phyloP scores from a whole-genome alignment of 2,113 vertebrate genomes.

The Felis chaus region DNA sequence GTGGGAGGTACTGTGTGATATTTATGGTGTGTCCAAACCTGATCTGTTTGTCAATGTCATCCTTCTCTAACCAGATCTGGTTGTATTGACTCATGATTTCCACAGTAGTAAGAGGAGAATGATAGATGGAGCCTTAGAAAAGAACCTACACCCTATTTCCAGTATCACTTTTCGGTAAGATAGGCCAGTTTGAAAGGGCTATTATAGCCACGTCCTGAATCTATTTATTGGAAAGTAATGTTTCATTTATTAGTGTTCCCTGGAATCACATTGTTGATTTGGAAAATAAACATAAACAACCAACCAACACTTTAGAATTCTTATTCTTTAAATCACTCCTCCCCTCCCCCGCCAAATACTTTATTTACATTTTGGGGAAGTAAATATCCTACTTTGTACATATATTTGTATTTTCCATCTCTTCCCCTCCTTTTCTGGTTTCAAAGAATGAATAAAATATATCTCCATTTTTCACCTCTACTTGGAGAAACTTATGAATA shows the following conservation, averaged over 20 bases:
- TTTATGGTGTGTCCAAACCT: not conserved
- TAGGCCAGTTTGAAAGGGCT: not conserved
- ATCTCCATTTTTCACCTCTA: not conserved
- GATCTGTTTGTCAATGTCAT: conserved; percentile 25
- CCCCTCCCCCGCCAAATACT: not conserved
- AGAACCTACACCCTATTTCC: not conserved
- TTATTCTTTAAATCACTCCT: conserved; percentile 2
- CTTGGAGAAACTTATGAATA: conserved; percentile 2
- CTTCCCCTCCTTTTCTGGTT: not conserved
- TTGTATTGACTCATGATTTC: conserved; percentile 8
- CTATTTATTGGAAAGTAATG: not conserved
- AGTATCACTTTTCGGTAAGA: not conserved
- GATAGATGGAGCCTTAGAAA: not conserved
- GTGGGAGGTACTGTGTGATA: not conserved
- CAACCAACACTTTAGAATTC: not conserved
- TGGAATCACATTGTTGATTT: not conserved
- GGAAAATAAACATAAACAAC: conserved; percentile 46
- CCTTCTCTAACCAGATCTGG: not conserved
- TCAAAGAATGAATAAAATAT: conserved; percentile 54
- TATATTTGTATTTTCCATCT: conserved; percentile 17
- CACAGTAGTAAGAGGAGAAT: not conserved
- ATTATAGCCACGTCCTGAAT: not conserved
- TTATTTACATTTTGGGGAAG: not conserved
- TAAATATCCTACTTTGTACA: not conserved
- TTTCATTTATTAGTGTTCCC: conserved; percentile 2